phyloP scores from a whole-genome alignment of 2,888 invertebrate species.

The Scaptomyza cyrtandrae region DNA sequence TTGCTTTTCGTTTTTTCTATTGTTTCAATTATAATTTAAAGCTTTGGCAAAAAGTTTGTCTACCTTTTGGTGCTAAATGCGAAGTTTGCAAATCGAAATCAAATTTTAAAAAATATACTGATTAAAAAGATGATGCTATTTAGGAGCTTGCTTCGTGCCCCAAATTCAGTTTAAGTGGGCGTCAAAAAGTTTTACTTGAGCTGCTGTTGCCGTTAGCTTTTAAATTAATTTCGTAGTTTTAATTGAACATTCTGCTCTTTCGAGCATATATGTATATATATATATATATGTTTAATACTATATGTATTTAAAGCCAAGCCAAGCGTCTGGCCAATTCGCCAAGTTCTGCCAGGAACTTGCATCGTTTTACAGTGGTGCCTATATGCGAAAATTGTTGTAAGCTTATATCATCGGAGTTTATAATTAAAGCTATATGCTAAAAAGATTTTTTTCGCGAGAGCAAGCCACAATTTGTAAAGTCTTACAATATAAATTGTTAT shows the following conservation, averaged over 20 bases:
- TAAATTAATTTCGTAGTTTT: slow-evolving; percentile 68
- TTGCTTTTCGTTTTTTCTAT: slow-evolving; percentile 11
- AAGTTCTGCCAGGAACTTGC: slow-evolving; percentile 4
- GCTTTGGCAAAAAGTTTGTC: slow-evolving; percentile 39
- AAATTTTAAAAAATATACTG: slow-evolving; percentile 21
- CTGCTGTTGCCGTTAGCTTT: slow-evolving; percentile 55
- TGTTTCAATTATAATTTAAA: slow-evolving; percentile 48
- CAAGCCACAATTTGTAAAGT: too few species aligned
- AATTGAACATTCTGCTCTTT: slow-evolving; percentile 60
- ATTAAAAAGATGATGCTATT: slow-evolving; percentile 20
- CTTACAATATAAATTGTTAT: too few species aligned
- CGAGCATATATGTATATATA: slow-evolving; percentile 37
- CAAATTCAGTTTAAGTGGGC: slow-evolving; percentile 38
- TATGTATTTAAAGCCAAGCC: slow-evolving; percentile 34
- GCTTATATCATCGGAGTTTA: too few species aligned
- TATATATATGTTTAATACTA: slow-evolving; percentile 41
- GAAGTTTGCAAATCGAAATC: slow-evolving; percentile 33
- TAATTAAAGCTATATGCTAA: too few species aligned
- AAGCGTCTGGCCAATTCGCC: slow-evolving; percentile 25
- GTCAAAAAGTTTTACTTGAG: slow-evolving; percentile 55
- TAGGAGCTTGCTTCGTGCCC: slow-evolving; percentile 28
- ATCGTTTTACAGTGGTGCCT: background rate
- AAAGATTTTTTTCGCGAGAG: too few species aligned
- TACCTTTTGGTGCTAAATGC: slow-evolving; percentile 22
- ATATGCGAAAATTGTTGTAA: background rate